Base-by-base conservation (phyloP, 1,140 invertebrate genomes). In the Cyphomyrmex costatus region DNA sequence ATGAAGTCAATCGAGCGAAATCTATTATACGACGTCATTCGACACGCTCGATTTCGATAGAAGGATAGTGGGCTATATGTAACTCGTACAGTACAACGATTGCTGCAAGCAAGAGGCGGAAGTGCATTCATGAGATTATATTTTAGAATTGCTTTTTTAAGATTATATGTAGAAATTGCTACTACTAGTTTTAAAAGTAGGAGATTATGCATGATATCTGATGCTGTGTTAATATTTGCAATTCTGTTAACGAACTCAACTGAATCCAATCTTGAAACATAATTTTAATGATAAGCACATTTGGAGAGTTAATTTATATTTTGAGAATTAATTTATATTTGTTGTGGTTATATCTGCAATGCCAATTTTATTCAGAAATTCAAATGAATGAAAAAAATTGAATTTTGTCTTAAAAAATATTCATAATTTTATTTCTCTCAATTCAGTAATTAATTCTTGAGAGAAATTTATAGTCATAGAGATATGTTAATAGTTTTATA, bases 11-110 rank as follows among this genome's bases (percentile, higher is more conserved):
- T 82, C 66, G 66, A 85, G 70, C 82, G 58, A 89, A 89, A 89
- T 89, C 76, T 88, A 84, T 89, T 86, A 86, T 73, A 49, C 24
- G 74, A 83, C 68, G 74, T 80, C 68, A 88, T 88, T 88, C 87
- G 87, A 88, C 71, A 89, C 88, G 88, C 87, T 89, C 74, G 87
- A 89, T 66, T 89, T 89, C 60, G 78, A 85, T 71, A 71, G 51
- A 82, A 82, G 79, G 70, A 80, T 80, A 33, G 65, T 3, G 10
- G 27, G 30, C 65, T 70, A 53, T 30, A 56, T 70, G 78, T 82
- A 80, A 71, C 74, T 70, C 63, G 16, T 80, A 80, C 16, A 21
- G 19, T 71, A 16, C 6, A 80, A 70, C 21, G 65, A 80, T 70
- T 80, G 65, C 49, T 65, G 33, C 10, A 33, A n/a, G 10, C 51